These are phyloP conservation scores for Leptura quadrifasciata DNA, from an alignment of 2,888 invertebrate species.

Conservation along the genomic window DNA sequence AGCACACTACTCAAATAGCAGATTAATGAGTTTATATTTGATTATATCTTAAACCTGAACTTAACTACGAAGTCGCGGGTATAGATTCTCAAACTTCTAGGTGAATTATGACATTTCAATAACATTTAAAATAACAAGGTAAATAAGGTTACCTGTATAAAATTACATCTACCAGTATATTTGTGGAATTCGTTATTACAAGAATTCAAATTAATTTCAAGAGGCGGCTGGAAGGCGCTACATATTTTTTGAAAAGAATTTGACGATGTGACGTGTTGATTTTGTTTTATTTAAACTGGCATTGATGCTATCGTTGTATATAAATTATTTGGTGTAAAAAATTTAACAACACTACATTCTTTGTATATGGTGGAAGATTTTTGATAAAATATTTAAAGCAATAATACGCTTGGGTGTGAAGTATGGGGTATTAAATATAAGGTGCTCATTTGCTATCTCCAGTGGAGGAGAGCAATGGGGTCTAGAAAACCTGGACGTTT, in stretches of 20 bases:
- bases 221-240: constrained; percentile 3
- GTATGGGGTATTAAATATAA: neutral
- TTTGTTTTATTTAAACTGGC: constrained; percentile 16
- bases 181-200: constrained; percentile 7
- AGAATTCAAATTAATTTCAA: constrained; percentile 3
- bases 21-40: too few relatives aligned
- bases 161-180: constrained; percentile 3
- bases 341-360: constrained; percentile 35
- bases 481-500: too few relatives aligned
- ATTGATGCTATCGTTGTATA: constrained; percentile 15
- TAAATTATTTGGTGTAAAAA: constrained; percentile 27
- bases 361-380: constrained; percentile 38
- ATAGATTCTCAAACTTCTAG: too few relatives aligned
- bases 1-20: too few relatives aligned
- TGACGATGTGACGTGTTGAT: constrained; percentile 13
- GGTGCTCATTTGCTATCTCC: constrained; percentile 1
- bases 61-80: too few relatives aligned
- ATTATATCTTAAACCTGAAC: too few relatives aligned
- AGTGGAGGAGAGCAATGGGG: neutral
- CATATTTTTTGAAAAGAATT: constrained; percentile 17
- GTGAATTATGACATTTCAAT: neutral
- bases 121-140: neutral
- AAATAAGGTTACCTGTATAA: neutral
- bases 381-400: constrained; percentile 43
- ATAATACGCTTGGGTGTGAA: constrained; percentile 12